phyloP scores from a whole-genome alignment of 2,797 vertebrate genomes.

The Arremon brunneinucha region DNA sequence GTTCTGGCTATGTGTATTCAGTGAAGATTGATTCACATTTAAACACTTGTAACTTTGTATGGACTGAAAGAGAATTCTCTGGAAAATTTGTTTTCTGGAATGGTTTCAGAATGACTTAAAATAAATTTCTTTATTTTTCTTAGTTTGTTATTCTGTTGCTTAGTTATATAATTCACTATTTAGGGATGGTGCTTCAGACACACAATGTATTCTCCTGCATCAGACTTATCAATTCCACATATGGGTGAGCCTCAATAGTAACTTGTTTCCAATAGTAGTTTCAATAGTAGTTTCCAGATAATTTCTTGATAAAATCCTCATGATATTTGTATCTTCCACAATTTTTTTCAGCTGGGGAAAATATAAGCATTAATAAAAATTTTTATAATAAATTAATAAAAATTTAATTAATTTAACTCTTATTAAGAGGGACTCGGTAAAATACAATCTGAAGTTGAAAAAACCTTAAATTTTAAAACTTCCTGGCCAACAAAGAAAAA shows the following conservation, averaged over 20 bases:
- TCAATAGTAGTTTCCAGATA: neutral
- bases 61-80: neutral
- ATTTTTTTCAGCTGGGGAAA: neutral
- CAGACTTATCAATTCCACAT: neutral
- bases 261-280: neutral
- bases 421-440: neutral
- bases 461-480: neutral
- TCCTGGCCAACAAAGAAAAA: accelerated
- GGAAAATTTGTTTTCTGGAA: neutral
- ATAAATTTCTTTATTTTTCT: neutral
- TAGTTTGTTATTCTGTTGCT: neutral
- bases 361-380: neutral
- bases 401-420: neutral
- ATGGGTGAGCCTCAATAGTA: neutral
- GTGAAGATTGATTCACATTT: neutral
- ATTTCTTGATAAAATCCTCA: neutral
- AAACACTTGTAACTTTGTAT: neutral
- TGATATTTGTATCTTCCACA: neutral
- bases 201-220: neutral
- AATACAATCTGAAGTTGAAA: neutral
- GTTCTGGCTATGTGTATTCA: neutral
- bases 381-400: too few species aligned
- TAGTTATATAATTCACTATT: neutral
- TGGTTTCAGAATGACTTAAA: neutral
- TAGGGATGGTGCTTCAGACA: neutral